Evolutionary conservation across 2,113 vertebrate species (phyloP), one percentile per base, ranked within the genome.

Genomic region (Pterophyllum scalare): DNA sequence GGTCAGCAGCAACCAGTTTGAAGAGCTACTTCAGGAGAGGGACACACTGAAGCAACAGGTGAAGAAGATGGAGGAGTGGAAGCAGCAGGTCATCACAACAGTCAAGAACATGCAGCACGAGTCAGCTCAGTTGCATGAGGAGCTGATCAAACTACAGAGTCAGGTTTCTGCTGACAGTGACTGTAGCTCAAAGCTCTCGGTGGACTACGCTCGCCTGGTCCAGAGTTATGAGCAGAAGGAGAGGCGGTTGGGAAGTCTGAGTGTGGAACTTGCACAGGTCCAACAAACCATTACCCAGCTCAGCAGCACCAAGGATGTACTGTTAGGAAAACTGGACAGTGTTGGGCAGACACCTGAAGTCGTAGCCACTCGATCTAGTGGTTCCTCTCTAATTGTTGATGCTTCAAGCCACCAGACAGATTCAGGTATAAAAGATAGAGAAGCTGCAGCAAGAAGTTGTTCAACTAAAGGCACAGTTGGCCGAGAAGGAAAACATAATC

Each of bases 31-130:
- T 1, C 97, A 98, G 74, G 98, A 99, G 64, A 94, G 98, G 0
- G 97, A 99, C 93, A 96, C 95, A 1, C 89, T 99, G 56, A 98
- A 99, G 75, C 98, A 99, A 58, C 98, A 99, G 86, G 98, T 99
- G 28, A 99, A 99, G 94, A 99, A 99, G 91, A 98, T 99, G 97
- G 98, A 99, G 20, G 98, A 99, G 88, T 99, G 98, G 98, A 99
- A 99, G 81, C 97, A 98, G 72, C 98, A 99, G 83, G 98, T 99
- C 59, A 98, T 99, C 89, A 99, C 98, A 11, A 99, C 98, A 0
- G 97, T 99, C 5, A 97, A 97, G 87, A 99, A 99, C 79, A 98
- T 99, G 98, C 97, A 98, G n/a, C 98, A 97, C 0, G 98, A 99
- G 92, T 99, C 98, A 0, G 98, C 96, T 14, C 97, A 99, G 85